A percentile compares a stretch with the other conserved stretches of the same genome.
phyloP scores from a whole-genome alignment of 1,140 invertebrate species.

The Phthorimaea operculella region DNA sequence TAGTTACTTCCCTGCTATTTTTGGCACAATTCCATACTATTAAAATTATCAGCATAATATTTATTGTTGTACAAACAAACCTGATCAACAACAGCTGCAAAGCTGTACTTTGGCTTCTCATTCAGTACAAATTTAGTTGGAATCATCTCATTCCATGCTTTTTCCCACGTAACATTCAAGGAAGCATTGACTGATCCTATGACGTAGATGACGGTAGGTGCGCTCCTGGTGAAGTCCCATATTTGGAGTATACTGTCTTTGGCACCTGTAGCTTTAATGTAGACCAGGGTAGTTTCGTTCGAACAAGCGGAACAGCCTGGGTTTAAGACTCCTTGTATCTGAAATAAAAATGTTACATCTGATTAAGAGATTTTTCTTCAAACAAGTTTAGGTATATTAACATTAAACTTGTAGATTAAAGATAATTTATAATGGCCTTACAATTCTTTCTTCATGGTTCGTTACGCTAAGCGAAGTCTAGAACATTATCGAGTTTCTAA shows the following conservation, averaged over 20 bases:
- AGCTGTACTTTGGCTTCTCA: conserved; percentile 63
- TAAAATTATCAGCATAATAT: no score
- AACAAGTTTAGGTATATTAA: no score
- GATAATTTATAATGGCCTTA: no score
- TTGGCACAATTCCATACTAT: no score
- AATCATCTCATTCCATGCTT: conserved; percentile 19
- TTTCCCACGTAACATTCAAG: conserved; percentile 61
- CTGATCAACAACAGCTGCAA: conserved; percentile 68
- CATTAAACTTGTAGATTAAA: no score
- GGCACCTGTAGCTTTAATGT: conserved; percentile 63
- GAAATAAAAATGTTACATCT: conserved; percentile 10
- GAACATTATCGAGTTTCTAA: no score
- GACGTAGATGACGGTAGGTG: conserved; percentile 66
- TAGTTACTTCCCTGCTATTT: no score
- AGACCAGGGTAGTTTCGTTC: conserved; percentile 52
- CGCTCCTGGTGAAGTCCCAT: conserved; percentile 69
- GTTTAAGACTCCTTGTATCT: conserved; percentile 48
- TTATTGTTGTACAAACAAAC: conserved; percentile 37
- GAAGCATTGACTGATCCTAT: conserved; percentile 53
- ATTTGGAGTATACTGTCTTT: conserved; percentile 70
- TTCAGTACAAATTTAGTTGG: conserved; percentile 56
- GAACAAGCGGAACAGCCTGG: conserved; percentile 40
- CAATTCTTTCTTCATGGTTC: no score
- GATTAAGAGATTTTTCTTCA: no score
- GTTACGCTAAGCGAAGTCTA: no score